phyloP scores from a whole-genome alignment of 2,113 vertebrate species.

The Alouatta palliata region DNA sequence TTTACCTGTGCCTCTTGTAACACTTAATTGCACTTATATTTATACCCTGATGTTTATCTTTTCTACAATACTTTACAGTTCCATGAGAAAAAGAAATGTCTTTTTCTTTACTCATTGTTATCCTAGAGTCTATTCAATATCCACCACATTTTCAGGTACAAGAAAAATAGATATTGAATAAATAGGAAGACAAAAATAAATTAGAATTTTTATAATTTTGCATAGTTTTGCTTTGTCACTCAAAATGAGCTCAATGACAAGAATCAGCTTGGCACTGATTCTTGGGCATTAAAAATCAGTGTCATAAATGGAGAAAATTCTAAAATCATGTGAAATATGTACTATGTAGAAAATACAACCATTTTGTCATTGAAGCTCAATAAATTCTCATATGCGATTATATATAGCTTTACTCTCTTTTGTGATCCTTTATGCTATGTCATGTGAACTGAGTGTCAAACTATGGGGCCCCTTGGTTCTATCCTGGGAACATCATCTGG shows the following conservation, averaged over 20 bases:
- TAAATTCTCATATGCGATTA: not conserved
- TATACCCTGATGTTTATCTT: not conserved
- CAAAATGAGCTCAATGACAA: not conserved
- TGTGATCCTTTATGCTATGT: not conserved
- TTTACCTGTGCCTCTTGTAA: not conserved
- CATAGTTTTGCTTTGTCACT: not conserved
- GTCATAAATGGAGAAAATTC: not conserved
- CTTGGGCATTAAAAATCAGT: not conserved
- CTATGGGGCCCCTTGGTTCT: not conserved
- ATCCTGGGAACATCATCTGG: constrained; percentile 38
- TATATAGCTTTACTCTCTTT: not conserved
- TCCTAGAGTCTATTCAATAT: not conserved
- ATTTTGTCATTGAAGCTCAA: not conserved
- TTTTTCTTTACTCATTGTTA: not conserved
- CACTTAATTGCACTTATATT: not conserved
- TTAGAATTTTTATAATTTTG: not conserved
- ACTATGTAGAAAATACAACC: not conserved
- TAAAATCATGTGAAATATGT: not conserved
- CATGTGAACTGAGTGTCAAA: not conserved
- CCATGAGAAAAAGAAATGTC: not conserved
- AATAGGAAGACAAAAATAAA: not conserved
- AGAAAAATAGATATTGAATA: not conserved
- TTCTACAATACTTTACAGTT: not conserved
- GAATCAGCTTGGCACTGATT: not conserved
- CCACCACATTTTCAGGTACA: not conserved